A percentile compares a stretch with the other conserved stretches of the same genome.
Evolutionary conservation across 2,113 vertebrate genomes (phyloP).

Genomic region (Cavia aperea): DNA sequence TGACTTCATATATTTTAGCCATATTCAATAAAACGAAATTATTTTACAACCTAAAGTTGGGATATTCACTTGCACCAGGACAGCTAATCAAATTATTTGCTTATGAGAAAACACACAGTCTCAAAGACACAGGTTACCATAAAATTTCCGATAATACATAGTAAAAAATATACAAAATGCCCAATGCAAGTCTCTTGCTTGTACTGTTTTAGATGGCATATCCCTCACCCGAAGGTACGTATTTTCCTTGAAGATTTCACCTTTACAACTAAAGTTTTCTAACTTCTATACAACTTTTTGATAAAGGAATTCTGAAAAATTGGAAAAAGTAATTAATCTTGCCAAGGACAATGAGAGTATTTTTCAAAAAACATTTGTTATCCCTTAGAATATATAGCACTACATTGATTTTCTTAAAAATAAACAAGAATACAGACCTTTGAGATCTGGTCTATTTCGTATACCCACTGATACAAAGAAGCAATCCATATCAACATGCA

Average conservation of each 20-base stretch:
- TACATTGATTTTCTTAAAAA: conserved; percentile 43
- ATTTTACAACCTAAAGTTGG: neutral
- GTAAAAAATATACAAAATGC: neutral
- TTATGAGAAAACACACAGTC: neutral
- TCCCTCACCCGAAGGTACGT: neutral
- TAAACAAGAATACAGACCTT: conserved; percentile 81
- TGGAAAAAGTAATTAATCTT: neutral
- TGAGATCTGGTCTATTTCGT: conserved; percentile 91
- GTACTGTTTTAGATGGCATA: neutral
- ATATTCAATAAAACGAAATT: conserved; percentile 24
- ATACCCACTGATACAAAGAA: conserved; percentile 99
- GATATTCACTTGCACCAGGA: neutral
- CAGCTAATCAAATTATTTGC: neutral
- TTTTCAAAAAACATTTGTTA: conserved; percentile 26
- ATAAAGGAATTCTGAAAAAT: neutral
- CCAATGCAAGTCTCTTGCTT: neutral
- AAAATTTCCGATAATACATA: conserved; percentile 26
- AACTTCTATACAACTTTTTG: neutral
- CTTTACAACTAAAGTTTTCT: neutral
- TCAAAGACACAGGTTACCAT: neutral
- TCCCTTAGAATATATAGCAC: conserved; percentile 10
- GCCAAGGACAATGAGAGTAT: conserved; percentile 5
- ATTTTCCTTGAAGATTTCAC: neutral
- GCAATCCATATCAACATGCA: conserved; percentile 99
- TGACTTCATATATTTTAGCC: neutral